Evolutionary conservation across 2,113 vertebrate species (phyloP).

Genomic region (Sminthopsis crassicaudata): DNA sequence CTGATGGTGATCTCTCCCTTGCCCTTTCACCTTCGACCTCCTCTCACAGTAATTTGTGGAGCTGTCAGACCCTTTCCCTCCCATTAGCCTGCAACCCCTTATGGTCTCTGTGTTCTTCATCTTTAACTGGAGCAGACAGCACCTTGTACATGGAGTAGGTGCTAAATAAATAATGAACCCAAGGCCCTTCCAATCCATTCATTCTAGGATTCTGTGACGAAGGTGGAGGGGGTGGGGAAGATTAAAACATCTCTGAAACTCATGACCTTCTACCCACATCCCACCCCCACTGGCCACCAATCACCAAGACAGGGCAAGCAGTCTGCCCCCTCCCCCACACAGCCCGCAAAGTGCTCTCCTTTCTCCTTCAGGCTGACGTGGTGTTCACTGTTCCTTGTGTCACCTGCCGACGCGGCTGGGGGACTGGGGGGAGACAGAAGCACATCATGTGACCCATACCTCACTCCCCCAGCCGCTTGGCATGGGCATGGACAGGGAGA

Average conservation of each 20-base stretch:
- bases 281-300: not conserved
- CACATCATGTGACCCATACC: not conserved
- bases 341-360: not conserved
- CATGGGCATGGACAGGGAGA: not conserved
- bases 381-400: not conserved
- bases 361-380: not conserved
- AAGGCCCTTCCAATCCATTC: not conserved
- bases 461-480: not conserved
- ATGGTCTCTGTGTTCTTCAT: not conserved
- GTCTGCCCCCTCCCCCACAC: too few relatives aligned
- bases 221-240: not conserved
- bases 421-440: not conserved
- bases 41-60: not conserved
- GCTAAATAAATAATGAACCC: not conserved
- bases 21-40: not conserved
- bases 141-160: not conserved
- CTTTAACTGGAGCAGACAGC: not conserved
- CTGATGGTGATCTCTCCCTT: not conserved
- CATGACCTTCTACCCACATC: not conserved
- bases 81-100: not conserved
- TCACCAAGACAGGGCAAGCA: not conserved
- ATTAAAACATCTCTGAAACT: not conserved
- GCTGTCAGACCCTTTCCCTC: not conserved
- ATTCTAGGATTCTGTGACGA: not conserved
- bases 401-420: not conserved